phyloP scores from a whole-genome alignment of 2,888 invertebrate species.

The Pherbina coryleti region DNA sequence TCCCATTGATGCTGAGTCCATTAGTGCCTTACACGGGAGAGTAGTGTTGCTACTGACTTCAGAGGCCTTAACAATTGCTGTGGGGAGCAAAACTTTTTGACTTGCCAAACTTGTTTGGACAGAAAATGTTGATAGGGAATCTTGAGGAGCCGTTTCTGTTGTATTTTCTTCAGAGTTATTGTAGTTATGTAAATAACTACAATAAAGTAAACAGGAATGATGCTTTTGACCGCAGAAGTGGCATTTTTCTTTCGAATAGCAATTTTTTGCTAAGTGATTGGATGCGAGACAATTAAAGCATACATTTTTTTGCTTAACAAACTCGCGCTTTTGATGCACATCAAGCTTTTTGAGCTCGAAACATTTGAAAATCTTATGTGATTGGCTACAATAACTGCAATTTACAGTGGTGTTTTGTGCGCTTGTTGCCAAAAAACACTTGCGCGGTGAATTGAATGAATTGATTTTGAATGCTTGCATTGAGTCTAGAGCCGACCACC shows the following conservation, averaged over 20 bases:
- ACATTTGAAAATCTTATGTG: background rate
- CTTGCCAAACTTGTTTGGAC: background rate
- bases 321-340: background rate
- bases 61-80: slow-evolving; percentile 14
- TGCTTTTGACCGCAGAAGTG: background rate
- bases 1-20: slow-evolving; percentile 16
- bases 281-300: background rate
- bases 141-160: background rate
- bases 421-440: background rate
- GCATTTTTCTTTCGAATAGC: background rate
- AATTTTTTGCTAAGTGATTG: background rate
- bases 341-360: background rate
- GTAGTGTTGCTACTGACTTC: background rate
- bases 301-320: background rate
- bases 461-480: background rate
- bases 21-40: background rate
- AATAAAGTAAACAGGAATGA: slow-evolving; percentile 1
- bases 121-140: background rate
- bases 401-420: background rate
- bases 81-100: slow-evolving; percentile 27
- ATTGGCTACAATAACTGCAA: background rate
- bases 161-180: background rate
- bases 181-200: background rate
- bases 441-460: background rate
- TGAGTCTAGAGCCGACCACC: background rate